phyloP scores from a whole-genome alignment of 23 tunicate genomes.

The Trididemnum miniatum region DNA sequence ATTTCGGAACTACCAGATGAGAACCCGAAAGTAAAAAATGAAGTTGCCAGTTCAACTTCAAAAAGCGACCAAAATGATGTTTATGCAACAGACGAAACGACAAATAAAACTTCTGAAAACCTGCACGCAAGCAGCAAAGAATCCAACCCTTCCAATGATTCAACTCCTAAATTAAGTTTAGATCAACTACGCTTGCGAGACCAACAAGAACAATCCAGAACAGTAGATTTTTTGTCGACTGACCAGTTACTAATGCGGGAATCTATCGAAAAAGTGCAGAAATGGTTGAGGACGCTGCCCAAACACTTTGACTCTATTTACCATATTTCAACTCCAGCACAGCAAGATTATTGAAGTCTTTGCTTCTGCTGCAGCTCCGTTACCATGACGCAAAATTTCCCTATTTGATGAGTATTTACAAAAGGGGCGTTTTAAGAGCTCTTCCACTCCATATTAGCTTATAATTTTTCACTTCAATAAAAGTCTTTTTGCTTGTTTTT shows the following conservation, averaged over 20 bases:
- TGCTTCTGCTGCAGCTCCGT: not conserved
- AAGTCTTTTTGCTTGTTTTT: too few species aligned
- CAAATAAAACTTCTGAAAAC: not conserved
- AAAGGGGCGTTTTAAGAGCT: too few species aligned
- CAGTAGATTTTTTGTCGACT: slow-evolving; percentile 24
- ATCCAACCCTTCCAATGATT: not conserved
- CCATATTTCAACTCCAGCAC: slow-evolving; percentile 39
- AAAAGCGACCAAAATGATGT: too few species aligned
- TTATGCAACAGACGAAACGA: not conserved
- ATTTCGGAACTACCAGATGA: not conserved
- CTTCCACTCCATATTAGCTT: too few species aligned
- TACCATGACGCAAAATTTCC: too few species aligned
- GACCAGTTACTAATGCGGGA: slow-evolving; percentile 62
- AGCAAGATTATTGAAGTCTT: slow-evolving; percentile 27
- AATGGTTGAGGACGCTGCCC: slow-evolving; percentile 57
- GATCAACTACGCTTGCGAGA: not conserved
- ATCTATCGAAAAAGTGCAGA: slow-evolving; percentile 69
- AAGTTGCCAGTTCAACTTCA: not conserved
- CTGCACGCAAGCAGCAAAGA: not conserved
- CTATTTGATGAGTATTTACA: too few species aligned
- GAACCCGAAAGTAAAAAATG: not conserved
- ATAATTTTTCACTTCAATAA: too few species aligned
- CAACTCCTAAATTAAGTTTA: not conserved
- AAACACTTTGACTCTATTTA: slow-evolving; percentile 54
- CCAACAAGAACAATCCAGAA: not conserved